Conservation (phyloP, 2,888 invertebrate genomes). For the Athalia cordata region DNA sequence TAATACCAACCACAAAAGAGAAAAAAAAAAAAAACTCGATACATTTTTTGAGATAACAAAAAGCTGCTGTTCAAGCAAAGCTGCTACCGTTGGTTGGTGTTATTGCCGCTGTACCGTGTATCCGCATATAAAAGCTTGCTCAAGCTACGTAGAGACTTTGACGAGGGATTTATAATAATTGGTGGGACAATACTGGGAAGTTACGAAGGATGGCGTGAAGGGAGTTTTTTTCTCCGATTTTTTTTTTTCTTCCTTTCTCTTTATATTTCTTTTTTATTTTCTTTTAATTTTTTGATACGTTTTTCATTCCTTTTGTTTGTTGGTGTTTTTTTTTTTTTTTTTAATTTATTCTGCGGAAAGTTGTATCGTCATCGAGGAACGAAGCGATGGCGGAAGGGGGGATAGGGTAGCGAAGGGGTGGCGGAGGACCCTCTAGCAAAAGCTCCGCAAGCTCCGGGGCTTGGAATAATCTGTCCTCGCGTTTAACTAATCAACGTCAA, state of each 20-base stretch:
- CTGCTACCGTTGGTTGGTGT: not conserved
- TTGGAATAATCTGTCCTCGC: constrained; percentile 63
- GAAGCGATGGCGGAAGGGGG: constrained; percentile 33
- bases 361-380: constrained; percentile 64
- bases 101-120: not conserved
- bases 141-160: constrained; percentile 34
- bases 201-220: not conserved
- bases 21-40: not conserved
- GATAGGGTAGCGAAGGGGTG: constrained; percentile 51
- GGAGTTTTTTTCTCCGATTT: not conserved
- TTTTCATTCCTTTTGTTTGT: not conserved
- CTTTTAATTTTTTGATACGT: not conserved
- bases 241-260: too few relatives aligned
- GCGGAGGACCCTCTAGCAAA: constrained; percentile 50
- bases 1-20: not conserved
- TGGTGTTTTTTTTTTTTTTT: not conserved
- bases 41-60: too few relatives aligned
- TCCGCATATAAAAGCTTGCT: not conserved
- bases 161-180: constrained; percentile 51
- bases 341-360: constrained; percentile 58
- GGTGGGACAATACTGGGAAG: constrained; percentile 39
- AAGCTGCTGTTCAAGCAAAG: not conserved
- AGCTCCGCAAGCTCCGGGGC: not conserved
- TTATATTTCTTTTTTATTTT: not conserved
- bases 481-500: constrained; percentile 68